Evolutionary conservation across 35 echinoderm and acorn worm genomes (phyloP), one percentile per base, ranked within the genome.

Genomic region (Diadema setosum): DNA sequence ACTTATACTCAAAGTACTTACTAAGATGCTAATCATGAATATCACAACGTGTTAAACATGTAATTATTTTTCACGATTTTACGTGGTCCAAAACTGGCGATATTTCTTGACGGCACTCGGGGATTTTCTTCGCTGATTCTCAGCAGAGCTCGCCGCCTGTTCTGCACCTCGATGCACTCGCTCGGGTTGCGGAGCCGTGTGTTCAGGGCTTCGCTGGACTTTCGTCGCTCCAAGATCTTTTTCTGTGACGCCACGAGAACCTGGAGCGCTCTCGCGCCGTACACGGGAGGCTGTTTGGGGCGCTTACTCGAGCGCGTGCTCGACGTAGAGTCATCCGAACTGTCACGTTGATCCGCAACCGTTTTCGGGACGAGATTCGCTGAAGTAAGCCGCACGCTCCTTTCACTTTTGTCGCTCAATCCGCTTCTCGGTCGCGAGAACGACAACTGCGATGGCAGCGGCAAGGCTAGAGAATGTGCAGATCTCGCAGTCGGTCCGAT

Each of bases 141-240:
- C 73, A 78, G 29, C 11, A 78, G 40, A 14, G 73, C 88, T 32
- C 88, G 40, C 60, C 88, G 81, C 40, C 81, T 90, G 42, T 83
- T 90, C 81, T 90, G 88, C 58, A 90, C 75, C 61, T 90, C 88
- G 42, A 90, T 90, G 25, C 88, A 90, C 33, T 84, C 88, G 20
- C 88, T 61, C 15, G 88, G 78, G 33, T 58, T 83, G 58, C 83
- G 25, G 5, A 90, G 30, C 23, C 88, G 45, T 14, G 88, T 90
- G 32, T 65, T 90, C 27, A 64, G 20, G 20, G 69, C 46, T 3
- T 61, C 83, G 4, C 80, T 64, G 0, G 88, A 65, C 36, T 90
- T 90, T 48, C 81, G 39, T 40, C 88, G 83, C 46, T 83, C 55
- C 20, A 90, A 12, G 44, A 90, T 90, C 58, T 90, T 81, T 64